Evolutionary conservation across 2,797 vertebrate species (phyloP), one percentile per base, ranked within the genome.

Genomic region (Takifugu rubripes): DNA sequence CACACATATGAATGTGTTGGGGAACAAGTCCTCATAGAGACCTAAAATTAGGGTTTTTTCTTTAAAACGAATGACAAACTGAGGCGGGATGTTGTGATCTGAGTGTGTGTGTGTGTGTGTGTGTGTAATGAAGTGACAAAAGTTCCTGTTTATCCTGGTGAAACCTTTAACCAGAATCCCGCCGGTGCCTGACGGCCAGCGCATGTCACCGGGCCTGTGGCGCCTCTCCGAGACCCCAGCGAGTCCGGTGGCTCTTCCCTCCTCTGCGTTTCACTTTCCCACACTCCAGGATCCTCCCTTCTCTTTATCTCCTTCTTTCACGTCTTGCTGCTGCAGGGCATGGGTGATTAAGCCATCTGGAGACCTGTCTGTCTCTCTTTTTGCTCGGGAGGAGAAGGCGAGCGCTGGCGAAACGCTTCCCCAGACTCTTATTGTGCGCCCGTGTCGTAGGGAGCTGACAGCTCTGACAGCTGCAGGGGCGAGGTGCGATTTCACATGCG

Each of bases 401-500:
- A 81, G 70, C 75, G 79, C 61, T 64, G 74, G 70, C 56, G 79
- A 78, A 85, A 72, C 69, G 60, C 78, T 56, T 70, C 71, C 70
- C 65, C 65, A 31, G 51, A 60, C 77, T 80, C 66, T 71, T 68
- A 59, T 71, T 67, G 77, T 64, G 65, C 14, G 64, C 57, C 68
- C 75, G 56, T 9, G 25, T 64, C 52, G 12, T 31, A 53, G 49
- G 4, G 73, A 75, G 74, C 75, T 82, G 86, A 87, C 84, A 84
- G 77, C 72, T 85, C 17, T 80, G 79, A 85, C 60, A 80, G 70
- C 74, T 80, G 85, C 89, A 88, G 88, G 90, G 87, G 83, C 70
- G 59, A 87, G 56, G 88, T 84, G 88, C 86, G 88, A 86, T 90
- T 91, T 93, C 47, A 58, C 88, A 90, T 81, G 87, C 90, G 91